phyloP scores from a whole-genome alignment of 2,113 vertebrate genomes.

The Charina bottae region DNA sequence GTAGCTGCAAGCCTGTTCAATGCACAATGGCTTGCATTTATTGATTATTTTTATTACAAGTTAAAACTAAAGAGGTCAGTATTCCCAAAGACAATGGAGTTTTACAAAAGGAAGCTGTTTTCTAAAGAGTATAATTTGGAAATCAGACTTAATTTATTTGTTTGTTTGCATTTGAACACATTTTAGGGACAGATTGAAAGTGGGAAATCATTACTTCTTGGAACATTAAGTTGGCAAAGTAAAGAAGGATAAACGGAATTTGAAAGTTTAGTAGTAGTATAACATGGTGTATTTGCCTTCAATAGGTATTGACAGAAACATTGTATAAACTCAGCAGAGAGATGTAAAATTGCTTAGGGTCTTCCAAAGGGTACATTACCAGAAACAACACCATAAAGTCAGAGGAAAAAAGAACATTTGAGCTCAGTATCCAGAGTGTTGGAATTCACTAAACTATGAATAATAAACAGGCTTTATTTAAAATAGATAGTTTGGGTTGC shows the following conservation, averaged over 20 bases:
- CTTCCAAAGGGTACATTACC: background rate
- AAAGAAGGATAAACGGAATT: background rate
- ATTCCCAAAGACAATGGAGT: background rate
- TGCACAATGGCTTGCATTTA: too few relatives aligned
- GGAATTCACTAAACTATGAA: conserved; percentile 20
- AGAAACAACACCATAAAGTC: background rate
- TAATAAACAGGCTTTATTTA: background rate
- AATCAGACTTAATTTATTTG: background rate
- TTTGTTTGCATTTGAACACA: conserved; percentile 19
- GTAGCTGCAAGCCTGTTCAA: conserved; percentile 4
- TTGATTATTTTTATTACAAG: conserved; percentile 23
- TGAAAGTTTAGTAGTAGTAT: background rate
- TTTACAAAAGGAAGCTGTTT: conserved; percentile 21
- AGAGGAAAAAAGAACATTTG: background rate
- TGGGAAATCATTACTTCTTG: conserved; percentile 14
- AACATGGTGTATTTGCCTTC: background rate
- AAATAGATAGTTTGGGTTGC: background rate
- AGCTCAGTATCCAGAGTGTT: conserved; percentile 6
- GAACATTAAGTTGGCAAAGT: background rate
- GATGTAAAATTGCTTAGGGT: background rate
- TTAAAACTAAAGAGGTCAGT: conserved; percentile 10
- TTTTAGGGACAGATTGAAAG: background rate
- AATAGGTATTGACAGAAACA: background rate
- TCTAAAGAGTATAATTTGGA: conserved; percentile 13
- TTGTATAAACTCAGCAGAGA: background rate